phyloP scores from a whole-genome alignment of 2,113 vertebrate genomes.

The Myiozetetes cayanensis region DNA sequence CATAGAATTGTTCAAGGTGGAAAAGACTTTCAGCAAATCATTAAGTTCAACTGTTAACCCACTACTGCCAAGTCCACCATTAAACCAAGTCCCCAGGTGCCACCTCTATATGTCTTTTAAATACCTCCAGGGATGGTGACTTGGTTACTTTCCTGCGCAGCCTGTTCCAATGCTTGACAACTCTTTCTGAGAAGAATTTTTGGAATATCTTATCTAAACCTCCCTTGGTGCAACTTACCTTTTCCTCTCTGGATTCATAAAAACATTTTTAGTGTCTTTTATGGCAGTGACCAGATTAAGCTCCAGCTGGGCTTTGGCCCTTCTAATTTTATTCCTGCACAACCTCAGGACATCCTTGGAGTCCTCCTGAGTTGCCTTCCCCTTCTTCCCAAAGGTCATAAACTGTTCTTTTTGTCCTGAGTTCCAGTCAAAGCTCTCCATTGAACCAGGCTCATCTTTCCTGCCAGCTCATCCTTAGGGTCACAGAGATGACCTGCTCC shows the following conservation, averaged over 20 bases:
- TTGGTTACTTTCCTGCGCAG: neutral
- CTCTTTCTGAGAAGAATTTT: neutral
- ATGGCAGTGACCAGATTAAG: neutral
- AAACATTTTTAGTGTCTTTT: neutral
- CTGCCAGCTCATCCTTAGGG: neutral
- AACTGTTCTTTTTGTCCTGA: neutral
- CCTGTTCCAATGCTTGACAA: neutral
- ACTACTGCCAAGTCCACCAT: neutral
- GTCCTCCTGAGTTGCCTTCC: neutral
- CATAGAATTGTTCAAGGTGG: neutral
- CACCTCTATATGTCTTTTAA: neutral
- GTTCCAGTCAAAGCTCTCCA: neutral
- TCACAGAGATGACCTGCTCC: rapidly evolving
- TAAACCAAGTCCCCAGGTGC: neutral
- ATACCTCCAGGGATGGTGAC: neutral
- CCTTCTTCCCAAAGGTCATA: neutral
- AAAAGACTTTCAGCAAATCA: neutral
- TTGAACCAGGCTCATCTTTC: neutral
- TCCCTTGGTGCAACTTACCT: neutral
- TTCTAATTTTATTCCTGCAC: neutral
- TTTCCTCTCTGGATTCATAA: neutral
- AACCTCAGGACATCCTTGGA: neutral
- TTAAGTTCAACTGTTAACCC: neutral
- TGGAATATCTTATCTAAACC: neutral
- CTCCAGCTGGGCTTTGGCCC: neutral